Evolutionary conservation across 2,888 invertebrate species (phyloP), one percentile per base, ranked within the genome.

Genomic region (Eledone cirrhosa): DNA sequence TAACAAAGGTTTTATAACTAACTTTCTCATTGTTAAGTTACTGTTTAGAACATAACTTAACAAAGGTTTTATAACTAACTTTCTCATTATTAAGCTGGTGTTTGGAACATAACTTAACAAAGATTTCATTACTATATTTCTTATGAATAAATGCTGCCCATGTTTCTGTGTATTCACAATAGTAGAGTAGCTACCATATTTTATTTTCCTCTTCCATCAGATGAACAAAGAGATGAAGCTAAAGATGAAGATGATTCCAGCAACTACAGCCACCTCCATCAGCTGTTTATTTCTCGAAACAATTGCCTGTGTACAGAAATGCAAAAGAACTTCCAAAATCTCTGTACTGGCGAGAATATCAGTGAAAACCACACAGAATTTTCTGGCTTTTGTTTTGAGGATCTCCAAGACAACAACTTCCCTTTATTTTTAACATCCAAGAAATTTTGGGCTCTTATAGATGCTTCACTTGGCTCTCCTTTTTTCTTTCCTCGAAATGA

Each of bases 221-320:
- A 53, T 3, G 77, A 77, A 41, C 77, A 78, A 47, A 63, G 47
- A 41, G 79, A 79, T 27, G 80, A 80, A 29, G 69, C 76, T 24
- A 63, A 48, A 76, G 78, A 72, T 4, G 19, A 77, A 27, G 19
- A 11, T 72, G n/a, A n/a, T 41, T 41, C 33, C 0, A 2, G 3
- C 5, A n/a, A 41, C 72, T 33, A 72, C 31, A 19, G 72, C 63
- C 83, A 84, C 41, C 80, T 85, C 27, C 84, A 83, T 65, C 85
- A 86, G 81, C 74, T 87, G 31, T 88, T 88, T 80, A 83, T 88
- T 74, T 88, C 88, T 0, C 87, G 88, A 82, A 89, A 88, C 79
- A 83, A 85, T n/a, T 85, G 87, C 16, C 81, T 89, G 48, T 88
- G 88, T 79, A 86, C 80, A 67, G 88, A 88, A 78, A 86, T 89